These are phyloP conservation scores for Mormyrus hasselquistii DNA, from an alignment of 2,797 vertebrate genomes.

Conservation along the genomic window DNA sequence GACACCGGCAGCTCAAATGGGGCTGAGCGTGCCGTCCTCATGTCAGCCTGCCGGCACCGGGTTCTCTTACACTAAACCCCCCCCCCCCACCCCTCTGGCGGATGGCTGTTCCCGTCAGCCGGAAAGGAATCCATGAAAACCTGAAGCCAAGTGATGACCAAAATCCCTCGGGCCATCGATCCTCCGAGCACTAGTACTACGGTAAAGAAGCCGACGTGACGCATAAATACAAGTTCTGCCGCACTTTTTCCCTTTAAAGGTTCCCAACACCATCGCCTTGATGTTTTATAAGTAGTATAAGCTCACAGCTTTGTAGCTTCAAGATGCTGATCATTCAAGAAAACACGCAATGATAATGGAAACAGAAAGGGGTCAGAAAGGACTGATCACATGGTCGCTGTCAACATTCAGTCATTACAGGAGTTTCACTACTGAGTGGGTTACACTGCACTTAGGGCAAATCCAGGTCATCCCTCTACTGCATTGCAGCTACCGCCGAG, in stretches of 20 bases:
- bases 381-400: background rate
- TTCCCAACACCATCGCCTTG: background rate
- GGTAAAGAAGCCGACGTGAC: background rate
- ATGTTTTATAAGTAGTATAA: background rate
- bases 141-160: background rate
- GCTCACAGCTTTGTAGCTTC: background rate
- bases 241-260: background rate
- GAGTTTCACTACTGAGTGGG: constrained; percentile 6
- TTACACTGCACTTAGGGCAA: constrained; percentile 22
- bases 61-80: background rate
- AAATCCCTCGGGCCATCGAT: background rate
- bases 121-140: background rate
- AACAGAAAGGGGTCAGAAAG: background rate
- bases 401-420: constrained; percentile 7
- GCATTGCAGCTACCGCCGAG: constrained; percentile 32
- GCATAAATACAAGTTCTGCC: background rate
- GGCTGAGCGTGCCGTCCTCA: background rate
- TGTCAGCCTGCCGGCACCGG: background rate
- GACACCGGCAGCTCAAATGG: background rate
- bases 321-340: background rate
- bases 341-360: background rate
- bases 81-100: background rate
- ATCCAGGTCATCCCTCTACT: constrained; percentile 37
- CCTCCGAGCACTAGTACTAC: background rate
- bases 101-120: background rate